Conservation (phyloP, 2,797 vertebrate genomes). For the Oreonectes daqikongensis region DNA sequence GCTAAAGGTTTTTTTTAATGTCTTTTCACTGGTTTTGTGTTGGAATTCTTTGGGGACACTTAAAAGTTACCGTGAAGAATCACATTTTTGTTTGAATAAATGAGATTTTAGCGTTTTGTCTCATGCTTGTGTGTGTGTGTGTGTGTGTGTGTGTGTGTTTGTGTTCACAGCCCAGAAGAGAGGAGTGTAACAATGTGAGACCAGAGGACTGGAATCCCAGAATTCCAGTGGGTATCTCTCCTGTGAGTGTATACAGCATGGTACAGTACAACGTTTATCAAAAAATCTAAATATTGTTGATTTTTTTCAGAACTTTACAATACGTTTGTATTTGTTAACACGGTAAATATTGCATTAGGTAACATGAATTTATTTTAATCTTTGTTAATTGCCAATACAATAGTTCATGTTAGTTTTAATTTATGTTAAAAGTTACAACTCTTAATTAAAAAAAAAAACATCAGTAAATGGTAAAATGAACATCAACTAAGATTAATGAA, state of each 20-base stretch:
- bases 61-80: slow-evolving; percentile 3
- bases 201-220: slow-evolving; percentile 83
- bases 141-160: slow-evolving; percentile 45
- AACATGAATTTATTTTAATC: too few species aligned
- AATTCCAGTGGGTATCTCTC: slow-evolving; percentile 83
- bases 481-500: too few species aligned
- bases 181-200: slow-evolving; percentile 81
- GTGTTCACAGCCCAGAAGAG: slow-evolving; percentile 76
- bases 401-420: too few species aligned
- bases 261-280: slow-evolving; percentile 12
- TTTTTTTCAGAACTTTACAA: too few species aligned
- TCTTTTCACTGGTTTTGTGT: not conserved
- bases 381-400: too few species aligned
- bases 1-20: slow-evolving; percentile 14
- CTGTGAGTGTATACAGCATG: slow-evolving; percentile 70
- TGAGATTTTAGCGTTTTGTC: slow-evolving; percentile 24
- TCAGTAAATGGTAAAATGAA: too few species aligned
- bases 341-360: too few species aligned
- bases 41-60: slow-evolving; percentile 1
- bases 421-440: too few species aligned
- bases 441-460: too few species aligned
- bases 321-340: too few species aligned
- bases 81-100: slow-evolving; percentile 32
- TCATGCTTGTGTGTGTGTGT: slow-evolving; percentile 33
- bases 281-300: not conserved